Evolutionary conservation across 2,113 vertebrate genomes (phyloP).

Genomic region (Pteronura brasiliensis): DNA sequence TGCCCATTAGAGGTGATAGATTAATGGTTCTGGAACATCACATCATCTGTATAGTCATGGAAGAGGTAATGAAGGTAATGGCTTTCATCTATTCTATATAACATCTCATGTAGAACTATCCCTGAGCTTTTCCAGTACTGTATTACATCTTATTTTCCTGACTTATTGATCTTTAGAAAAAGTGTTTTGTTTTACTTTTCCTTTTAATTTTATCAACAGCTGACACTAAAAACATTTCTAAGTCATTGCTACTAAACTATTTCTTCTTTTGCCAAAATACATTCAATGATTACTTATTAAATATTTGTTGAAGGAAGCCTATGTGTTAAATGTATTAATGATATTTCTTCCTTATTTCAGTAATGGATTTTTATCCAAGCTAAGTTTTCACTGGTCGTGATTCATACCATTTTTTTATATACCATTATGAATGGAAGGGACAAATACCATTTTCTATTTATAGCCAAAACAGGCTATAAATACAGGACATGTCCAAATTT

Average conservation of each 20-base stretch:
- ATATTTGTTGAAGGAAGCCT: background rate
- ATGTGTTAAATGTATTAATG: background rate
- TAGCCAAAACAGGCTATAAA: background rate
- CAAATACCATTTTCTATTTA: background rate
- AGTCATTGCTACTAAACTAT: background rate
- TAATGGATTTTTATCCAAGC: background rate
- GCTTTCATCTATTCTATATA: background rate
- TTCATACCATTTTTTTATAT: background rate
- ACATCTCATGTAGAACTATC: background rate
- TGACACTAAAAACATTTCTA: background rate
- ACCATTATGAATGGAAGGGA: background rate
- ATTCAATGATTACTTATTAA: background rate
- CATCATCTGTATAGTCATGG: background rate
- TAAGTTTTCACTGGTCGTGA: background rate
- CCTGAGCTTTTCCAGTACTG: background rate
- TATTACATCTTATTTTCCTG: background rate
- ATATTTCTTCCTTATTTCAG: background rate
- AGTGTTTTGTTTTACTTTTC: background rate
- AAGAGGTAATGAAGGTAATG: background rate
- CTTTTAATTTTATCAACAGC: background rate
- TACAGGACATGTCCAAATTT: background rate
- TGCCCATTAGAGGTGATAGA: background rate
- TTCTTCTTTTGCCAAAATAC: background rate
- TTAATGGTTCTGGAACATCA: background rate
- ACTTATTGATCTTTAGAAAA: background rate